phyloP scores from a whole-genome alignment of 2,797 vertebrate species.

The Macropus fuliginosus region DNA sequence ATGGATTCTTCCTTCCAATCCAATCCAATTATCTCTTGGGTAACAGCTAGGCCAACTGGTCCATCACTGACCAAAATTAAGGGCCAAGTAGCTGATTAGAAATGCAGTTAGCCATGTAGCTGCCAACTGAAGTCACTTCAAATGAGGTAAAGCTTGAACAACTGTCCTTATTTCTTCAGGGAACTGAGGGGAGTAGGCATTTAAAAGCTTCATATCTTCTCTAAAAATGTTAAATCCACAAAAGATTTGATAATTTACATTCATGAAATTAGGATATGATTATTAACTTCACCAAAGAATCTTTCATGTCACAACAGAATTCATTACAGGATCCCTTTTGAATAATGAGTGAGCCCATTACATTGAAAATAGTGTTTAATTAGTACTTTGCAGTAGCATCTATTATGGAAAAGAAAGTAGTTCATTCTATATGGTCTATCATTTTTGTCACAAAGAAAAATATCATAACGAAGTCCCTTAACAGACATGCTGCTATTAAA shows the following conservation, averaged over 20 bases:
- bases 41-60: neutral
- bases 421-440: neutral
- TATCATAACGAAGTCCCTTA: slow-evolving; percentile 37
- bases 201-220: neutral
- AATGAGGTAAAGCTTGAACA: neutral
- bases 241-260: neutral
- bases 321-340: neutral
- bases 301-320: neutral
- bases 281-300: neutral
- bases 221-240: neutral
- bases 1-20: neutral
- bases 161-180: slow-evolving; percentile 7
- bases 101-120: neutral
- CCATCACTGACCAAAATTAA: neutral
- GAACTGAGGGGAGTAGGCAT: neutral
- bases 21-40: neutral
- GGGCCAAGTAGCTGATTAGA: neutral
- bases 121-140: neutral
- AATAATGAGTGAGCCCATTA: neutral
- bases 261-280: neutral
- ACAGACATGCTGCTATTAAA: slow-evolving; percentile 62
- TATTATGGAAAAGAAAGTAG: neutral
- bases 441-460: neutral
- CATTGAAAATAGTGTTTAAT: neutral
- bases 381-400: neutral